A percentile compares a stretch with the other conserved stretches of the same genome.
Conservation (phyloP, 2,888 invertebrate species). For the Choristoneura rosaceana region DNA sequence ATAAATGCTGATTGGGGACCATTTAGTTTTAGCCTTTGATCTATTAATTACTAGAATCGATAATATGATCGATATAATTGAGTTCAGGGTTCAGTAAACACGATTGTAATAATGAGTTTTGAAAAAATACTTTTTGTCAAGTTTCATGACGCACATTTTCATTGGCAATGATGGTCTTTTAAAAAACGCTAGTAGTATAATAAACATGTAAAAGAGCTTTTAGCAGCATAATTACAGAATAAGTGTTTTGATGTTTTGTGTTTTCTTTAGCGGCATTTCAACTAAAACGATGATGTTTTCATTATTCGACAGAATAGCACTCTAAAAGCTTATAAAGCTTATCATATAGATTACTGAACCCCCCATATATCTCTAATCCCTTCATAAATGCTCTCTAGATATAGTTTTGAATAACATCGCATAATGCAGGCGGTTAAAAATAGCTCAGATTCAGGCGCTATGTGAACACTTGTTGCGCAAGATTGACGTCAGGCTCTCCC, state of each 20-base stretch:
- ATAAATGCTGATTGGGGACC: neutral
- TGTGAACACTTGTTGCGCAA: conserved; percentile 79
- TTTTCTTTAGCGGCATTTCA: no score
- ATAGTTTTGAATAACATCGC: conserved; percentile 44
- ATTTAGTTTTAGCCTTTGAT: neutral
- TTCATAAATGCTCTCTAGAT: conserved; percentile 13
- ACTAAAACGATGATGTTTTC: neutral
- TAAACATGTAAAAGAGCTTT: no score
- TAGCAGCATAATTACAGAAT: no score
- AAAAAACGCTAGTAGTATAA: no score
- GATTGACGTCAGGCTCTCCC: conserved; percentile 77
- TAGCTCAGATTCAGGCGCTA: conserved; percentile 65
- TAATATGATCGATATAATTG: conserved; percentile 1
- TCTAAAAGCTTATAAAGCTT: conserved; percentile 4
- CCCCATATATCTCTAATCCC: neutral
- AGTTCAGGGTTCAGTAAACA: neutral
- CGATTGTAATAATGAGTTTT: neutral
- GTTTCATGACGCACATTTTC: no score
- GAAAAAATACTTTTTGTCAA: no score
- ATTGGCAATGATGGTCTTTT: no score
- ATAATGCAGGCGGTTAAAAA: conserved; percentile 70
- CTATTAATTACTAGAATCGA: neutral
- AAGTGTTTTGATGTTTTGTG: no score
- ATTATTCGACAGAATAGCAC: neutral
- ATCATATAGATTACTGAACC: neutral